Conservation (phyloP, 2,797 vertebrate genomes). For the Microchirus variegatus region DNA sequence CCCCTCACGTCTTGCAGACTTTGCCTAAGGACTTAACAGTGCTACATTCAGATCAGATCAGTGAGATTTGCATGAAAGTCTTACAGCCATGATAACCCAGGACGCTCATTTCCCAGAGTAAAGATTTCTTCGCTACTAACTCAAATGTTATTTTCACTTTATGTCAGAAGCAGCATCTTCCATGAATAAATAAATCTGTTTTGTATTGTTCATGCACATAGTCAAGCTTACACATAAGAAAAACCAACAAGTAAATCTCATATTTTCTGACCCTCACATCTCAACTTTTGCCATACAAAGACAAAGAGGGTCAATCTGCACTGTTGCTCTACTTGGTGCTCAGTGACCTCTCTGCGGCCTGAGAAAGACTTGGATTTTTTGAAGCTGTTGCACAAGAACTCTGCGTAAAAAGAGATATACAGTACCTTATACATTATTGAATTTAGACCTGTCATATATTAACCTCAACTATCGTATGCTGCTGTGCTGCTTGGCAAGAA, state of each 20-base stretch:
- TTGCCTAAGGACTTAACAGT: constrained; percentile 12
- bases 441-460: constrained; percentile 42
- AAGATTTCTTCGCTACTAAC: constrained; percentile 6
- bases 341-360: constrained; percentile 34
- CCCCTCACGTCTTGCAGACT: constrained; percentile 16
- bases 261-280: too few species aligned
- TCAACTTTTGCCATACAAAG: too few species aligned
- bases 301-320: too few species aligned
- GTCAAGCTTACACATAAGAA: too few species aligned
- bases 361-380: constrained; percentile 75
- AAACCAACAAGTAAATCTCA: too few species aligned
- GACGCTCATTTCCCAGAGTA: constrained; percentile 15
- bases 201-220: too few species aligned
- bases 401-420: constrained; percentile 53
- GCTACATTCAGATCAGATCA: background rate
- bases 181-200: too few species aligned
- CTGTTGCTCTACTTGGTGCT: background rate
- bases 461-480: constrained; percentile 30
- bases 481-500: constrained; percentile 83
- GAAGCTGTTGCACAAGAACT: constrained; percentile 85
- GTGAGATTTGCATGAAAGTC: constrained; percentile 32
- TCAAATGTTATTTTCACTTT: background rate
- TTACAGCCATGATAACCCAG: constrained; percentile 5
- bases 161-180: background rate
- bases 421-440: constrained; percentile 28